Conservation (phyloP, 2,888 invertebrate species). For the Linnaemya tessellans region DNA sequence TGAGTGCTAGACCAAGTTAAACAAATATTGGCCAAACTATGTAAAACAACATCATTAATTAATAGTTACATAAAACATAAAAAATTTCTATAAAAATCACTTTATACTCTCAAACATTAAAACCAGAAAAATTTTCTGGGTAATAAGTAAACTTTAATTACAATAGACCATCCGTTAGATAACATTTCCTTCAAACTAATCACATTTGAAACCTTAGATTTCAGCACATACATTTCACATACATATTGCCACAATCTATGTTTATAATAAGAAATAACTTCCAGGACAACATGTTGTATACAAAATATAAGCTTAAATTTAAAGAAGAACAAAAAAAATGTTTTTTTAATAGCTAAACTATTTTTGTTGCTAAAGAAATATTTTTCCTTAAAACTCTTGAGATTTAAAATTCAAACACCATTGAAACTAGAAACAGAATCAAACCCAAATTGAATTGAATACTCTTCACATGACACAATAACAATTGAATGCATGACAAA, state of each 20-base stretch:
- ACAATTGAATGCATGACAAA: conserved; percentile 55
- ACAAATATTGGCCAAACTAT: too few relatives aligned
- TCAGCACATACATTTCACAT: background rate
- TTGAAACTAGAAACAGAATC: conserved; percentile 41
- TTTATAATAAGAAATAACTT: conserved; percentile 15
- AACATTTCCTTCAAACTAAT: conserved; percentile 18
- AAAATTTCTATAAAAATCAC: too few relatives aligned
- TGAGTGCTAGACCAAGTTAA: too few relatives aligned
- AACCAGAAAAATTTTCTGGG: too few relatives aligned
- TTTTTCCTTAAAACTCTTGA: conserved; percentile 49
- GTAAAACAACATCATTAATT: too few relatives aligned
- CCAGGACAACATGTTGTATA: background rate
- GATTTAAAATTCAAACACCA: conserved; percentile 44
- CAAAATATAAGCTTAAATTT: background rate
- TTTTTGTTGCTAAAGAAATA: conserved; percentile 22
- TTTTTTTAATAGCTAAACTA: conserved; percentile 27
- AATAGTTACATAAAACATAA: too few relatives aligned
- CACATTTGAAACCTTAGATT: conserved; percentile 6
- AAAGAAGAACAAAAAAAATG: background rate
- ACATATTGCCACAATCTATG: background rate
- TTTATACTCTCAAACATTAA: too few relatives aligned
- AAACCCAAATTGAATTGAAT: conserved; percentile 58
- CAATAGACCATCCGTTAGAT: background rate
- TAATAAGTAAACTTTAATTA: conserved; percentile 5
- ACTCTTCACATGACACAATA: conserved; percentile 59